phyloP scores from a whole-genome alignment of 2,888 invertebrate species.

The Molanna angustata region DNA sequence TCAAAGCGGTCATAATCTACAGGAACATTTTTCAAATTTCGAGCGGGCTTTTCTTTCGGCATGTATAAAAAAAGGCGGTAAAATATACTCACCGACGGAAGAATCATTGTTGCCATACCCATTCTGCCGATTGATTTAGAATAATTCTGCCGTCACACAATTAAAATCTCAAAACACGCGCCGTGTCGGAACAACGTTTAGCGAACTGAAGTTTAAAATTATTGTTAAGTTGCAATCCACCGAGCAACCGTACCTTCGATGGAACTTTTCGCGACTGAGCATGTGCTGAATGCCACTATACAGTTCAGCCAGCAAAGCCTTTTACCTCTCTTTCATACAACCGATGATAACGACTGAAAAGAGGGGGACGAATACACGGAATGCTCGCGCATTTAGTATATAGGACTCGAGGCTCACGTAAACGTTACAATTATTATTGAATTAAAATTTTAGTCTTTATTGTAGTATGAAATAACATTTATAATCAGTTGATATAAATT shows the following conservation, averaged over 20 bases:
- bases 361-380: not conserved
- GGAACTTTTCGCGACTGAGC: conserved; percentile 15
- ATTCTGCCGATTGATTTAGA: conserved; percentile 8
- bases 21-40: not conserved
- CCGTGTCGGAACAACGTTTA: not conserved
- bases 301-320: conserved; percentile 1
- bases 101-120: conserved; percentile 21
- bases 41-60: not conserved
- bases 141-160: not conserved
- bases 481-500: too few species aligned
- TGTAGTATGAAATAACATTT: too few species aligned
- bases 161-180: not conserved
- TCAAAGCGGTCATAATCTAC: conserved; percentile 22
- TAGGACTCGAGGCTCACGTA: not conserved
- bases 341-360: not conserved
- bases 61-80: not conserved
- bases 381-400: not conserved
- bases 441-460: too few species aligned
- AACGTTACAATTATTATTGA: not conserved
- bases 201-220: conserved; percentile 1
- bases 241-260: conserved; percentile 4
- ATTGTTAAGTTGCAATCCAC: not conserved
- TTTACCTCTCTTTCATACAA: conserved; percentile 9
- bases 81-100: conserved; percentile 19
- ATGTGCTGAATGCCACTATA: conserved; percentile 9